These are phyloP conservation scores for Tenebrio molitor DNA, from an alignment of 1,140 invertebrate genomes.

Conservation along the genomic window DNA sequence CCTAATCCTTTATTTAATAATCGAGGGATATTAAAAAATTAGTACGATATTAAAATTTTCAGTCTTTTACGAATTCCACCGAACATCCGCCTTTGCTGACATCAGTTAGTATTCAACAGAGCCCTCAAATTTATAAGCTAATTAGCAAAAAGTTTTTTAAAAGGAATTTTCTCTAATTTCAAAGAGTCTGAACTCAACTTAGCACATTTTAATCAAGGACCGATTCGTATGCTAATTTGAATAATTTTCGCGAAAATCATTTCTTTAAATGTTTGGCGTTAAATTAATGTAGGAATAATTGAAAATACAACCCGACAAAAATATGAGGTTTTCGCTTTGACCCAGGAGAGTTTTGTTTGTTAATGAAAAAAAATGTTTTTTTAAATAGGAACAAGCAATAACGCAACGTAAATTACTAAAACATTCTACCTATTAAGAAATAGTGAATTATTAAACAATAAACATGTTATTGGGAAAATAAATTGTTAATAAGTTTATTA, in stretches of 20 bases:
- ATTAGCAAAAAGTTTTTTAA: conserved; percentile 44
- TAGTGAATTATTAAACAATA: too few species aligned
- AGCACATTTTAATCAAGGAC: conserved; percentile 44
- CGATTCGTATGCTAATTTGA: conserved; percentile 41
- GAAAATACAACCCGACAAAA: too few species aligned
- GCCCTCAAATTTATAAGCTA: conserved; percentile 44
- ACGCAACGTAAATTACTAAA: too few species aligned
- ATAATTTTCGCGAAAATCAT: conserved; percentile 35
- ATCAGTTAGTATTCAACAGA: conserved; percentile 40
- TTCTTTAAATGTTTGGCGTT: conserved; percentile 13
- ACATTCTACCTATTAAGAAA: too few species aligned
- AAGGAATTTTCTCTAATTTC: conserved; percentile 40
- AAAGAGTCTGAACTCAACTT: conserved; percentile 39
- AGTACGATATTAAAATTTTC: conserved; percentile 6
- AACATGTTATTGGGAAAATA: too few species aligned
- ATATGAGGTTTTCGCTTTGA: too few species aligned
- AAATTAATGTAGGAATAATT: background rate
- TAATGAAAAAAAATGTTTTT: too few species aligned
- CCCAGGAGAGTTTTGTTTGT: too few species aligned
- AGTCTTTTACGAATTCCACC: background rate
- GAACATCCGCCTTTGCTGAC: conserved; percentile 23
- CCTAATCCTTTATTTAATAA: too few species aligned
- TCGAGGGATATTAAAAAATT: background rate
- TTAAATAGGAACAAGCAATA: too few species aligned
- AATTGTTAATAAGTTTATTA: too few species aligned